Base-by-base conservation (phyloP, 1,140 invertebrate genomes). In the Dreissena rostriformis region DNA sequence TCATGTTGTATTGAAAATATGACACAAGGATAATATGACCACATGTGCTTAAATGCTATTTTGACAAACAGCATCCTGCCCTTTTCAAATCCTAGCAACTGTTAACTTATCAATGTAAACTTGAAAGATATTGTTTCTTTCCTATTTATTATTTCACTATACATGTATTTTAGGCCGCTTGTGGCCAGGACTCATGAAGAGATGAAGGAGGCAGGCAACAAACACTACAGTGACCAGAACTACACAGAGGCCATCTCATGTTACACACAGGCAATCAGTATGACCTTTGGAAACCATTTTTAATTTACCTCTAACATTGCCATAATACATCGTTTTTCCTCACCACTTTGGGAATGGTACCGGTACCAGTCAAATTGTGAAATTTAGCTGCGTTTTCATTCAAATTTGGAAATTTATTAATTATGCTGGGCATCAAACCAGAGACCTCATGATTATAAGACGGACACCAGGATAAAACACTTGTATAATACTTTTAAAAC, bases 161-260 rank as follows among this genome's bases (percentile, higher is more conserved):
- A 8, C 39, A 39, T 39, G 29, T 72, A 7, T 74, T 39, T n/a
- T 75, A 87, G 86, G 70, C 70, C 68, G 74, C 19, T 75, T 1
- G 74, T 72, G 17, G 61, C 96, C 86, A 97, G 97, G 53, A 81
- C 72, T 51, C 77, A 88, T 73, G 97, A 98, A 94, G 93, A 96
- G 80, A 97, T 96, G 92, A 98, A 98, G 93, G 96, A 97, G 93
- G 95, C 95, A 93, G 98, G 98, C 68, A 99, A 99, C 93, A 95
- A 96, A 89, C 95, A 96, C 57, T 98, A 98, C 92, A 96, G 96
- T 94, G 94, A 95, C 71, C 97, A 97, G 93, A 96, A 98, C 90
- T 99, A 98, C 92, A 95, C 95, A 88, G 96, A 96, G 86, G 98
- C 98, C 68, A 94, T 98, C 65, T 93, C 94, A 86, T 95, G 96